Evolutionary conservation across 1,140 invertebrate genomes (phyloP).

Genomic region (Drosophila nasuta): DNA sequence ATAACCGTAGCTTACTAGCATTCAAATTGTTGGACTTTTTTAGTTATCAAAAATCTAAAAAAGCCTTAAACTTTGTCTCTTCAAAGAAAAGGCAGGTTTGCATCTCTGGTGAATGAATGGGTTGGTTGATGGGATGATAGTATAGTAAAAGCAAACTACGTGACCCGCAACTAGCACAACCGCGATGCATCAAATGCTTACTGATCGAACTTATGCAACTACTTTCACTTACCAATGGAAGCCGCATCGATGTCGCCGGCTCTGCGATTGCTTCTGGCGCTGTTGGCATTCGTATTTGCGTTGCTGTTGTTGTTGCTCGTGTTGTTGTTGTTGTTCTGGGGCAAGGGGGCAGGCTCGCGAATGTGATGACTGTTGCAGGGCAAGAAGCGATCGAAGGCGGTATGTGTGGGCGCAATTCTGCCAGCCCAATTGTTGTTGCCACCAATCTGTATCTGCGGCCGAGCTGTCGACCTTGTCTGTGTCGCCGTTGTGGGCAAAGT

Average conservation of each 20-base stretch:
- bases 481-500: slow-evolving; percentile 89
- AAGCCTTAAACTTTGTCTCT: too few species aligned
- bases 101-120: slow-evolving; percentile 50
- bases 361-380: slow-evolving; percentile 84
- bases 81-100: slow-evolving; percentile 21
- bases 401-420: slow-evolving; percentile 79
- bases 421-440: slow-evolving; percentile 76
- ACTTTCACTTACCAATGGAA: slow-evolving; percentile 39
- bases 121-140: slow-evolving; percentile 30
- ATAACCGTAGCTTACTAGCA: too few species aligned
- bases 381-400: slow-evolving; percentile 83
- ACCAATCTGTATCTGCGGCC: slow-evolving; percentile 88
- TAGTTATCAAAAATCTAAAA: too few species aligned
- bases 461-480: slow-evolving; percentile 88
- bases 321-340: slow-evolving; percentile 45
- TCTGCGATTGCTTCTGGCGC: slow-evolving; percentile 15
- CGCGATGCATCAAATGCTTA: background rate
- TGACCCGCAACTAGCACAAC: background rate
- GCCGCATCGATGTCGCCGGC: background rate
- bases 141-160: slow-evolving; percentile 45
- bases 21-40: too few species aligned
- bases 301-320: slow-evolving; percentile 12
- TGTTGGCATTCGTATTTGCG: slow-evolving; percentile 24
- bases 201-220: background rate
- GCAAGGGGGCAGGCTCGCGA: slow-evolving; percentile 63